Conservation (phyloP, 1,140 invertebrate genomes). For the Tribolium castaneum region DNA sequence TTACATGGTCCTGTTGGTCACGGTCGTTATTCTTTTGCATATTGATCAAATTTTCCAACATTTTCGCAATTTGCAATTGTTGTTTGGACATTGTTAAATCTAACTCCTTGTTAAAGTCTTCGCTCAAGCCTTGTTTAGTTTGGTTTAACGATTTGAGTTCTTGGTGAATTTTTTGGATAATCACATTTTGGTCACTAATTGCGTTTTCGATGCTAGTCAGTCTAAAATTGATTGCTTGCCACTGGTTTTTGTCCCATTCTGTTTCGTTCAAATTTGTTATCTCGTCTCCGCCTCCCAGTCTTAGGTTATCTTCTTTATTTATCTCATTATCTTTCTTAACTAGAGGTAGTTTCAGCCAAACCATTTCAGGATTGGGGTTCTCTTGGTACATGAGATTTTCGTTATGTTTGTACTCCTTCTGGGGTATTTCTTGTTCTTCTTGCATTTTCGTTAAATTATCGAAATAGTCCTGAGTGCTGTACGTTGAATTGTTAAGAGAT, state of each 20-base stretch:
- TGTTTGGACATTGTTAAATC: slow-evolving; percentile 61
- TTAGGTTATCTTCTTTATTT: slow-evolving; percentile 57
- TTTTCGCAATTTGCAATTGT: slow-evolving; percentile 64
- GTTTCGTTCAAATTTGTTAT: slow-evolving; percentile 35
- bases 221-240: slow-evolving; percentile 55
- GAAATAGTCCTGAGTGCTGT: slow-evolving; percentile 58
- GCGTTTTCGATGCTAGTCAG: slow-evolving; percentile 56
- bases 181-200: slow-evolving; percentile 60
- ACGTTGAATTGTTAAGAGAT: slow-evolving; percentile 68
- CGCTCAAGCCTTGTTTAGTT: slow-evolving; percentile 60
- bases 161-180: slow-evolving; percentile 62
- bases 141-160: slow-evolving; percentile 60
- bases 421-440: slow-evolving; percentile 43
- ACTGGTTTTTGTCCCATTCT: slow-evolving; percentile 47
- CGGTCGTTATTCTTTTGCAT: slow-evolving; percentile 61
- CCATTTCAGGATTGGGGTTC: slow-evolving; percentile 42
- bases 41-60: slow-evolving; percentile 59
- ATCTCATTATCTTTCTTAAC: slow-evolving; percentile 64
- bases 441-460: slow-evolving; percentile 57
- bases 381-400: slow-evolving; percentile 38
- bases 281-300: slow-evolving; percentile 51
- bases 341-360: slow-evolving; percentile 66
- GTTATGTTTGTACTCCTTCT: slow-evolving; percentile 44
- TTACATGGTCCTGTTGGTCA: slow-evolving; percentile 65
- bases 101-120: slow-evolving; percentile 58